phyloP scores from a whole-genome alignment of 1,140 invertebrate genomes.

The Drosophila micromelanica region DNA sequence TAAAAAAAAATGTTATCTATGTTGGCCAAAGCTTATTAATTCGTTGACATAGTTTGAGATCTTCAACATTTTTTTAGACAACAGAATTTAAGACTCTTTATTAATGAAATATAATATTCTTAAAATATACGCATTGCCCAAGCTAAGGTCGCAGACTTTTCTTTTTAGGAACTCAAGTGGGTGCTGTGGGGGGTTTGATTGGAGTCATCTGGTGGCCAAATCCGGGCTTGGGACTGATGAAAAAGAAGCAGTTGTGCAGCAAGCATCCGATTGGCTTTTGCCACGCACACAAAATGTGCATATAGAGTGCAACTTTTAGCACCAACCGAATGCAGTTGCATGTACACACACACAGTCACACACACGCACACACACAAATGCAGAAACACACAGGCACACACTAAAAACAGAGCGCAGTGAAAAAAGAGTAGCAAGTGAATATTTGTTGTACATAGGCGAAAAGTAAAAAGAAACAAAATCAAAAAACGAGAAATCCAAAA shows the following conservation, averaged over 20 bases:
- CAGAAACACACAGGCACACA: slow-evolving; percentile 13
- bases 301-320: slow-evolving; percentile 84
- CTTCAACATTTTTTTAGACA: slow-evolving; percentile 7
- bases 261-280: slow-evolving; percentile 79
- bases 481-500: slow-evolving; percentile 61
- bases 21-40: slow-evolving; percentile 6
- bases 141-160: slow-evolving; percentile 12
- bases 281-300: slow-evolving; percentile 83
- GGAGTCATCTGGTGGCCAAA: slow-evolving; percentile 17
- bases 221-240: slow-evolving; percentile 30
- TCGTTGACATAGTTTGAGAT: slow-evolving; percentile 18
- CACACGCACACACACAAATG: slow-evolving; percentile 1
- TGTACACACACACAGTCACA: slow-evolving; percentile 47
- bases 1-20: neutral
- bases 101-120: neutral
- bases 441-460: slow-evolving; percentile 75
- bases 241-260: slow-evolving; percentile 70
- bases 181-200: neutral
- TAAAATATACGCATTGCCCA: neutral
- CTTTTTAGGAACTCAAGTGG: slow-evolving; percentile 14
- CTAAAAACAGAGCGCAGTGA: slow-evolving; percentile 31
- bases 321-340: slow-evolving; percentile 83
- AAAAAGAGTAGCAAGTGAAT: slow-evolving; percentile 73
- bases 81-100: neutral
- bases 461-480: slow-evolving; percentile 40